Base-by-base conservation (phyloP, 1,140 invertebrate genomes). In the Ericerus pela region DNA sequence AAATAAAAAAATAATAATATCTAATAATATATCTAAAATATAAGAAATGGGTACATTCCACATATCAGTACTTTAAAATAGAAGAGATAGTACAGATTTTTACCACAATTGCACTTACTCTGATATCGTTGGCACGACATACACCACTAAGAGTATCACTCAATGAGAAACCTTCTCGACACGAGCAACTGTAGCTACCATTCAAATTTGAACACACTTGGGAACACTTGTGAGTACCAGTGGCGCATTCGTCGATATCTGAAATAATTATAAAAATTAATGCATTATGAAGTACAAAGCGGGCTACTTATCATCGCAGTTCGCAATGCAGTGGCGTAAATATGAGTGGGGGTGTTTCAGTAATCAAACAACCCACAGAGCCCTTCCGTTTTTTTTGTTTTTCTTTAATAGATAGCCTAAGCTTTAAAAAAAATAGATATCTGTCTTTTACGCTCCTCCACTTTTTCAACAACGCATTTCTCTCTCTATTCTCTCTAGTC, bases 161-260 rank as follows among this genome's bases (percentile, higher is more conserved):
- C 20, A 85, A 65, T 55, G 76, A 72, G 73, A 94, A 97, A 1
- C 89, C 90, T 2, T 82, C 75, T 1, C 79, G 75, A 65, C 94
- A 97, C 5, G 78, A 78, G 67, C 94, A 97, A n/a, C 78, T 76
- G 63, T 84, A 94, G 1, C 84, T 85, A 22, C 92, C 92, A 64
- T 95, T 93, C n/a, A 91, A 63, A 66, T 96, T 97, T 12, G 78
- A 80, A 65, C 94, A 96, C 3, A 88, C 71, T 65, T 97, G 94
- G 1, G 90, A 88, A 70, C 93, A 97, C 58, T 85, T 82, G 67
- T 96, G 87, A 11, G 78, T 76, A 11, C 83, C 81, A 5, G 80
- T 79, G 0, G 76, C 72, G 67, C 94, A 96, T 71, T 97, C 93
- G 68, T 97, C 81, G n/a, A 95, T 75, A 69, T 96, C 90, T 75